A percentile compares a stretch with the other conserved stretches of the same genome.
phyloP scores from a whole-genome alignment of 53 echinoderm and acorn worm species.

The Temnopleurus reevesii region DNA sequence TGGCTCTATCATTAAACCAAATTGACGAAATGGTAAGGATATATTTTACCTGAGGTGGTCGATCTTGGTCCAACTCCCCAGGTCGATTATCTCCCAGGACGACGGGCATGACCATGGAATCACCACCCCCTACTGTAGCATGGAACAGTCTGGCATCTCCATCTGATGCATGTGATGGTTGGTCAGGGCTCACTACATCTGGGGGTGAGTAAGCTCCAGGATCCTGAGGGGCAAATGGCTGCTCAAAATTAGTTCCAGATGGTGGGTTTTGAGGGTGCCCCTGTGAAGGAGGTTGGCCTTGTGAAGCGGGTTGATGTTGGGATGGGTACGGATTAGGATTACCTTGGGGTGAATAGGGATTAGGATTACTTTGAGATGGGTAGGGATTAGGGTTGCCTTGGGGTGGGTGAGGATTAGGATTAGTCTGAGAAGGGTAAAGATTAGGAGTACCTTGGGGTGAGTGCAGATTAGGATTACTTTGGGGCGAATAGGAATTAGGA shows the following conservation, averaged over 20 bases:
- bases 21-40: background rate
- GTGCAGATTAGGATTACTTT: no score
- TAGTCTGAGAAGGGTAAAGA: no score
- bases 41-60: slow-evolving; percentile 26
- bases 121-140: slow-evolving; percentile 35
- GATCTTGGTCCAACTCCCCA: slow-evolving; percentile 6
- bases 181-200: background rate
- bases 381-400: background rate
- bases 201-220: slow-evolving; percentile 11
- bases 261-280: background rate
- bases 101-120: slow-evolving; percentile 10
- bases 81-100: slow-evolving; percentile 8
- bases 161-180: background rate
- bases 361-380: background rate
- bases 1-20: no score
- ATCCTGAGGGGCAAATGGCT: background rate
- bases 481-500: no score
- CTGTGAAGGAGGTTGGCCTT: slow-evolving; percentile 1
- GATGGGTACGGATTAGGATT: background rate
- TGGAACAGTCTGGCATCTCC: slow-evolving; percentile 29
- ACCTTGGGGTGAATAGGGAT: background rate
- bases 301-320: no score
- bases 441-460: slow-evolving; percentile 8
- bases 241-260: background rate
- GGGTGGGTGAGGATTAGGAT: background rate